Base-by-base conservation (phyloP, 2,888 invertebrate genomes). In the Ennomos fuscantarius region DNA sequence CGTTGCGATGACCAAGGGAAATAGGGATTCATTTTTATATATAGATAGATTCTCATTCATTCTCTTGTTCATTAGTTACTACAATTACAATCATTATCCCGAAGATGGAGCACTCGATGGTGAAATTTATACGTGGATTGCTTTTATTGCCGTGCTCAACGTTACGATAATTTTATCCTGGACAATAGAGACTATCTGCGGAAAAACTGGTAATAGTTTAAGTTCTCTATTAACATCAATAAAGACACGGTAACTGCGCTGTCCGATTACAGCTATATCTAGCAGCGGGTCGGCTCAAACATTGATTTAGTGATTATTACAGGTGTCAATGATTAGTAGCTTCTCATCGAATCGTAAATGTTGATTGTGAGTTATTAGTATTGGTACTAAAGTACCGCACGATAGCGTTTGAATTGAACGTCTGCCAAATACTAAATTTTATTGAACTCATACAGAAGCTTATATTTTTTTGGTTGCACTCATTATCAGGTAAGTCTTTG, bases 291-390 rank as follows among this genome's bases (percentile, higher is more conserved):
- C 24, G 48, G 43, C 49, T 48, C 31, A 13, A 8, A 43, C 33
- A 15, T 37, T 54, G 42, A 54, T 54, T 48, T 54, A 54, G 33
- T 24, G 12, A 43, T 43, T 39, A 55, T 12, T 37, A n/a, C 44
- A 13, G 44, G 49, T 55, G 45, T 49, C 49, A 40, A 45, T 45
- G 44, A 45, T 48, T 49, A 49, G 44, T 49, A 50, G 33, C 55
- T 43, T 44, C 37, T 43, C 44, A 49, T 44, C 49, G 45, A 45
- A 24, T 11, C 10, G 40, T 9, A 40, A 34, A 34, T 33, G 42
- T 12, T 44, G 13, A 42, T 36, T 54, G 35, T 42, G 41, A 41
- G 13, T 37, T 45, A 55, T 55, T 24, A n/a, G 44, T 44, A 10
- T 31, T 12, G 1, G 40, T 8, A 31, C 8, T 42, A 35, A 9